Evolutionary conservation across 2,797 vertebrate species (phyloP).

Genomic region (Phalloptychus januarius): DNA sequence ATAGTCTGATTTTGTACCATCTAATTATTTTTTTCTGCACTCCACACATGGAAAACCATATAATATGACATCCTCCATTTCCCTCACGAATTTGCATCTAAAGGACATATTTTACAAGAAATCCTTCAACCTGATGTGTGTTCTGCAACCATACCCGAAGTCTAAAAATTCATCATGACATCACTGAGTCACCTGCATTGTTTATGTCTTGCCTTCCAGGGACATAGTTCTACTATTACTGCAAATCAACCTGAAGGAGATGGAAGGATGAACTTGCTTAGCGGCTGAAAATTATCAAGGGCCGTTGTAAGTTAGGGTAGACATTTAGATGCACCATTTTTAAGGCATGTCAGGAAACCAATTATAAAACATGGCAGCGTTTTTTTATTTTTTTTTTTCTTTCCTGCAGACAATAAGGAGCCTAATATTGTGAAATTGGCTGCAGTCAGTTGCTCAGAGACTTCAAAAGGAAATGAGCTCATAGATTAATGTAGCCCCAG

Average conservation of each 20-base stretch:
- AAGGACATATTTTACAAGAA: too few species aligned
- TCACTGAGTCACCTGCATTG: background rate
- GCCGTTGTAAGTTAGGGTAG: too few species aligned
- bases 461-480: constrained; percentile 66
- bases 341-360: constrained; percentile 9
- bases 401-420: constrained; percentile 45
- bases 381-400: constrained; percentile 43
- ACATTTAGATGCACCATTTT: constrained; percentile 31
- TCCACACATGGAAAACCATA: too few species aligned
- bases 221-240: constrained; percentile 8
- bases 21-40: too few species aligned
- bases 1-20: too few species aligned
- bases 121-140: too few species aligned
- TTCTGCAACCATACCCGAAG: too few species aligned
- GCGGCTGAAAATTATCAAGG: too few species aligned
- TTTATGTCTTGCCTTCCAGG: background rate
- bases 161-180: too few species aligned
- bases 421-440: constrained; percentile 51
- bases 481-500: constrained; percentile 67
- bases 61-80: too few species aligned
- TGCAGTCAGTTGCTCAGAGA: constrained; percentile 50
- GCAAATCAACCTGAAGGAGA: background rate
- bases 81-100: too few species aligned
- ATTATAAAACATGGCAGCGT: constrained; percentile 35
- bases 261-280: too few species aligned